Base-by-base conservation (phyloP, 2,888 invertebrate species). In the Apamea crenata region DNA sequence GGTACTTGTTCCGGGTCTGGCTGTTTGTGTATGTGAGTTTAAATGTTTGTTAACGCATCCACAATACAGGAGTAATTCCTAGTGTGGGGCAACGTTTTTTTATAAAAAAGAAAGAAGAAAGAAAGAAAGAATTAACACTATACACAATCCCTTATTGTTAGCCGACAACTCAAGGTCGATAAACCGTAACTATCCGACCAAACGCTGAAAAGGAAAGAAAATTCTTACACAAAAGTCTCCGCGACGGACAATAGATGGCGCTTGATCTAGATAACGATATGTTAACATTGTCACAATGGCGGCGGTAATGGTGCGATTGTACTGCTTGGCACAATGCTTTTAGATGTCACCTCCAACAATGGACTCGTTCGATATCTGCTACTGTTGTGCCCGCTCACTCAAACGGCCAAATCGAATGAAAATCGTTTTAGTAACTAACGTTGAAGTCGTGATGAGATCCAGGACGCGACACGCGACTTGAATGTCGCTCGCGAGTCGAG, bases 211-310 rank as follows among this genome's bases (percentile, higher is more conserved):
- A 92, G 90, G 91, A 93, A 92, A 91, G 90, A 91, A 92, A 94
- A 93, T 93, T 90, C 90, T 91, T 88, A 87, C 92, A 94, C 93
- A 95, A 95, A 95, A 96, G 95, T 95, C 93, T 93, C 91, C 91
- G 89, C 87, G 88, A 90, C 93, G 95, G 95, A 96, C 96, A 96
- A 96, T 96, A 96, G 96, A 96, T 96, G 96, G 96, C 96, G 96
- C 94, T 96, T 95, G 96, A 96, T 96, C 96, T 94, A 95, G 96
- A 96, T 96, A 96, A 96, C 95, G 96, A 96, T 96, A 96, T 96
- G 96, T 96, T 96, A 96, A 96, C 96, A 96, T 95, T 95, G 96
- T 96, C 95, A 96, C 96, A 96, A 96, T 96, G 95, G 96, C 93
- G 93, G 90, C 95, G 94, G 96, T 96, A 96, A 96, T 96, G 96